Base-by-base conservation (phyloP, 2,797 vertebrate species). In the Artibeus lituratus region DNA sequence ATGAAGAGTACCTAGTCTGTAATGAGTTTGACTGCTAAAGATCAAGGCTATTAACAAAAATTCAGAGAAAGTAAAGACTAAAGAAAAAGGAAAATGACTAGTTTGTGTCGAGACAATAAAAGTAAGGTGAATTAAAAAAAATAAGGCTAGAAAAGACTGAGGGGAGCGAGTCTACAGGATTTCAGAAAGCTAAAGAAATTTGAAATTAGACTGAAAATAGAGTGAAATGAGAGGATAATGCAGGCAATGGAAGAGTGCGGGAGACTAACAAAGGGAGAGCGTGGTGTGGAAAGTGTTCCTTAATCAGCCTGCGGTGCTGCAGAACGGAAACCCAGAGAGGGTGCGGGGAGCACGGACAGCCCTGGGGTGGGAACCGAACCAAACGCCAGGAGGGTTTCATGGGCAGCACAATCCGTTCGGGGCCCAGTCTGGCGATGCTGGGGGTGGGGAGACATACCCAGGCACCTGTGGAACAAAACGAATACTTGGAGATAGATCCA, bases 11-110 rank as follows among this genome's bases (percentile, higher is more conserved):
- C 74, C 55, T 88, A 95, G 93, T 65, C 69, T 72, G 39, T 88
- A 95, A 94, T 90, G 90, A 95, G 91, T 94, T 37, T 87, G 91
- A 74, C 73, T 77, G 82, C 74, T 93, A 87, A 93, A 59, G 87
- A 96, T 90, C 92, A 96, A 94, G 83, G 87, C 51, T 94, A 88
- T 96, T 90, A 97, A 72, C 11, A 86, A 81, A 88, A 74, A 95
- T 77, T 90, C 93, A 93, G 73, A 81, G 65, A 85, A 85, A 81
- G 59, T 22, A 84, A 77, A 62, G 80, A 76, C 80, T 65, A 82
- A 87, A 80, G 67, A 94, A 90, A 90, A 97, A 77, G 90, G 83
- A 53, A 76, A 90, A 91, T 72, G 72, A 93, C 80, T 69, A 73
- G 57, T 47, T 94, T 80, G 19, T 59, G 19, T 78, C 78, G 44